A percentile compares a stretch with the other conserved stretches of the same genome.
phyloP scores from a whole-genome alignment of 2,888 invertebrate genomes.

The Drosophila pseudotakahashii region DNA sequence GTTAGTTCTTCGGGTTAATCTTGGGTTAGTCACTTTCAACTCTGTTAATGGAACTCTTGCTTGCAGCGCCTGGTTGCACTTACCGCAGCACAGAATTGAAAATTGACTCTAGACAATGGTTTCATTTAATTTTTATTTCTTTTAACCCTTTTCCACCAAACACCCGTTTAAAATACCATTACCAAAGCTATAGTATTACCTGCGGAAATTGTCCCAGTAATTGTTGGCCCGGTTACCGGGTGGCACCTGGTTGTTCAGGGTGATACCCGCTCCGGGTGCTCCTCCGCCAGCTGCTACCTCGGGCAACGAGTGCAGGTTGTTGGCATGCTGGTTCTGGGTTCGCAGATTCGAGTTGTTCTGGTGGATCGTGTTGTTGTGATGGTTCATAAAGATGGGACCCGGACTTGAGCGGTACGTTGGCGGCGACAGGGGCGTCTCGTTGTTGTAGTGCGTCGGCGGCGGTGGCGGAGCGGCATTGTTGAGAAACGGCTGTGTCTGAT shows the following conservation, averaged over 20 bases:
- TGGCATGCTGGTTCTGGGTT: slow-evolving; percentile 80
- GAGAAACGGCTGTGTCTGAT: slow-evolving; percentile 64
- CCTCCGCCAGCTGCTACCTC: slow-evolving; percentile 78
- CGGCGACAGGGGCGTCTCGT: slow-evolving; percentile 79
- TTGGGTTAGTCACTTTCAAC: slow-evolving; percentile 45
- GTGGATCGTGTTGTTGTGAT: slow-evolving; percentile 84
- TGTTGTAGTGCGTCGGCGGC: slow-evolving; percentile 73
- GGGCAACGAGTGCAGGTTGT: slow-evolving; percentile 74
- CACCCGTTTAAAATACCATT: slow-evolving; percentile 1
- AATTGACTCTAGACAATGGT: slow-evolving; percentile 32
- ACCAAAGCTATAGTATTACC: slow-evolving; percentile 86
- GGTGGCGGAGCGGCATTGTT: slow-evolving; percentile 76
- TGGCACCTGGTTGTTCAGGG: slow-evolving; percentile 94
- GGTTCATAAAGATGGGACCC: slow-evolving; percentile 84
- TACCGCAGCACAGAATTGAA: slow-evolving; percentile 47
- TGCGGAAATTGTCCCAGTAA: slow-evolving; percentile 97
- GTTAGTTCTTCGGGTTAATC: slow-evolving; percentile 15
- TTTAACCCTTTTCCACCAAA: neutral
- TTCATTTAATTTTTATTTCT: slow-evolving; percentile 42
- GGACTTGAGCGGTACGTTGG: slow-evolving; percentile 73
- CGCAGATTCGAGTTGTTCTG: slow-evolving; percentile 83
- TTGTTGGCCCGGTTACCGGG: slow-evolving; percentile 96
- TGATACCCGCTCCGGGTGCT: slow-evolving; percentile 57
- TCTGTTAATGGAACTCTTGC: slow-evolving; percentile 37
- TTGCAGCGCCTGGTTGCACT: slow-evolving; percentile 26